These are phyloP conservation scores for Harpalus rufipes DNA, from an alignment of 2,888 invertebrate genomes.

Conservation along the genomic window DNA sequence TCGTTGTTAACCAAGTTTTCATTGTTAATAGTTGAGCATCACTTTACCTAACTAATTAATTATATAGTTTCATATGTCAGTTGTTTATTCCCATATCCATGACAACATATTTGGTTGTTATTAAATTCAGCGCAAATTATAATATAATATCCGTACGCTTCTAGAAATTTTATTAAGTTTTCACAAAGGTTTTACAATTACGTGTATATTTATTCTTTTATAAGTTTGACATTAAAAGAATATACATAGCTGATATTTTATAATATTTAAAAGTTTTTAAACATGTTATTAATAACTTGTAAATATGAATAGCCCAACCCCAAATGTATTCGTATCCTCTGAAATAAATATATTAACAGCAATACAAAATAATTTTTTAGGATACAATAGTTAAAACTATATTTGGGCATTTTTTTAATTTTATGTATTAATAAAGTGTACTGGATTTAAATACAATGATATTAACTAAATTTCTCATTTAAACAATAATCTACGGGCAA, in stretches of 20 bases:
- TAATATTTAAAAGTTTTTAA: not conserved
- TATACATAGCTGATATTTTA: not conserved
- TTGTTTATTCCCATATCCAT: constrained; percentile 1
- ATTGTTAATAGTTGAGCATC: not conserved
- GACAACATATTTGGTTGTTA: not conserved
- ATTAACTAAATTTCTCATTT: too few relatives aligned
- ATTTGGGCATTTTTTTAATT: too few relatives aligned
- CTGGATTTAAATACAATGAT: too few relatives aligned
- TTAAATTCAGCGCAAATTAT: not conserved
- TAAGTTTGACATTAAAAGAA: not conserved
- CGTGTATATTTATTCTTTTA: not conserved
- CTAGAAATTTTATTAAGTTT: not conserved
- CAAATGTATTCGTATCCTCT: too few relatives aligned
- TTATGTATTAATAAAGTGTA: too few relatives aligned
- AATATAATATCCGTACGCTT: not conserved
- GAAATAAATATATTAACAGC: too few relatives aligned
- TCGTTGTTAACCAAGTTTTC: not conserved
- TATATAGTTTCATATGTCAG: not conserved
- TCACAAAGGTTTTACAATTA: not conserved
- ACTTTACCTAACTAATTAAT: not conserved
- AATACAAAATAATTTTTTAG: too few relatives aligned
- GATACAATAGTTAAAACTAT: too few relatives aligned
- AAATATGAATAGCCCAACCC: too few relatives aligned
- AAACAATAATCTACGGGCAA: too few relatives aligned
- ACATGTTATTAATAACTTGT: not conserved